Evolutionary conservation across 2,797 vertebrate species (phyloP), one percentile per base, ranked within the genome.

Genomic region (Botia almorhae): DNA sequence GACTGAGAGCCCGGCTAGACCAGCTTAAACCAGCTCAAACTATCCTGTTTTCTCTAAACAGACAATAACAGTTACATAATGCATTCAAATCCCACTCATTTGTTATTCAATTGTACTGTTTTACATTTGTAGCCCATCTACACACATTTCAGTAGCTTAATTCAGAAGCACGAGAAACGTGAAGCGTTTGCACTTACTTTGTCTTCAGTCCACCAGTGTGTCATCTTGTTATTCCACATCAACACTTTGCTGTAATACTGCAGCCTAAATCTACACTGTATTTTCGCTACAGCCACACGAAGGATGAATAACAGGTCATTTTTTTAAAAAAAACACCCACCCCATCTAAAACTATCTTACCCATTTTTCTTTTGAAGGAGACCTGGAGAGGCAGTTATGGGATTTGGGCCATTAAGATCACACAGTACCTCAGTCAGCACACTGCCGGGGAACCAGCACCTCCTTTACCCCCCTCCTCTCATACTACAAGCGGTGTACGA

Each of bases 381-480:
- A 21, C 36, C 63, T 23, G 61, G 65, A 74, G 86, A 90, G 85
- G 88, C 85, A 87, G 88, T 87, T 90, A 90, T 89, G 77, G 86
- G 92, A 90, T 90, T 85, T 65, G 89, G 91, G 91, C 94, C 91
- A 93, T 43, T 84, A 89, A 86, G 81, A 89, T 89, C 65, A 76
- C 89, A 93, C 91, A 93, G 92, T 89, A 88, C 84, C 84, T 88
- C 88, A 93, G 92, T 93, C 91, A 90, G 87, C 89, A 78, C 83
- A 85, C 84, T 83, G 87, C 83, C 19, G 16, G 17, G 39, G 53
- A 67, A 56, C 29, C 61, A 64, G 74, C 26, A 39, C 80, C 61
- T 63, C 51, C 71, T 50, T 48, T 39, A 58, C 33, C 71, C 65
- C 65, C 53, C 19, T 60, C 63, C 43, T 23, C 43, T 77, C 69